These are phyloP conservation scores for Luperina testacea DNA, from an alignment of 2,888 invertebrate genomes.

Conservation along the genomic window DNA sequence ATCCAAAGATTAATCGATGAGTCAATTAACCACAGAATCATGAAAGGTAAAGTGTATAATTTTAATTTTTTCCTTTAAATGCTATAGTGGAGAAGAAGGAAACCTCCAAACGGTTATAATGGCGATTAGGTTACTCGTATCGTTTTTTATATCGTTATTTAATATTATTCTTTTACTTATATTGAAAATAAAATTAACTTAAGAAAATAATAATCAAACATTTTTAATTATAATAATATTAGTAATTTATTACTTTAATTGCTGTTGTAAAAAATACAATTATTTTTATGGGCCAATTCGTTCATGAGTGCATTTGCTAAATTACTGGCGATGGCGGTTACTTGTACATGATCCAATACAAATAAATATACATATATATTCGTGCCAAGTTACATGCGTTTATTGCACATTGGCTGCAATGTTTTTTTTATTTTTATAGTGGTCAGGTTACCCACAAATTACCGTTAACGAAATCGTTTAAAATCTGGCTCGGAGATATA, in stretches of 20 bases:
- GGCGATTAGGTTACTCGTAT: not conserved
- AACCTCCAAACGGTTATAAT: no score
- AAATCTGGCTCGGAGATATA: constrained; percentile 41
- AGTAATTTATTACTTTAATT: not conserved
- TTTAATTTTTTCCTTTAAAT: not conserved
- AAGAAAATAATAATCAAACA: not conserved
- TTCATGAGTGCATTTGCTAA: not conserved
- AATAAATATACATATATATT: constrained; percentile 24
- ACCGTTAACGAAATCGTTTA: constrained; percentile 45
- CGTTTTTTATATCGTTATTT: no score
- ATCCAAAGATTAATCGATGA: not conserved
- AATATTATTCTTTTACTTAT: not conserved
- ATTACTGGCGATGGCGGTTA: not conserved
- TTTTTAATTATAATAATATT: not conserved
- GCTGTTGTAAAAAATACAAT: no score
- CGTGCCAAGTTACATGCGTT: constrained; percentile 25
- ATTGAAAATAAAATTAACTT: not conserved
- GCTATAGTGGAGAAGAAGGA: not conserved
- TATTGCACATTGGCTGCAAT: constrained; percentile 48
- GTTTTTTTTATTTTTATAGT: constrained; percentile 17
- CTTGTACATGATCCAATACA: constrained; percentile 7
- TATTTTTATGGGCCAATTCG: not conserved
- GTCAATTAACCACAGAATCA: not conserved
- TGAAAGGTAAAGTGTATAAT: not conserved
- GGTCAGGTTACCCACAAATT: constrained; percentile 34